Evolutionary conservation across 1,140 invertebrate species (phyloP), one percentile per base, ranked within the genome.

Genomic region (Helicoverpa zea): DNA sequence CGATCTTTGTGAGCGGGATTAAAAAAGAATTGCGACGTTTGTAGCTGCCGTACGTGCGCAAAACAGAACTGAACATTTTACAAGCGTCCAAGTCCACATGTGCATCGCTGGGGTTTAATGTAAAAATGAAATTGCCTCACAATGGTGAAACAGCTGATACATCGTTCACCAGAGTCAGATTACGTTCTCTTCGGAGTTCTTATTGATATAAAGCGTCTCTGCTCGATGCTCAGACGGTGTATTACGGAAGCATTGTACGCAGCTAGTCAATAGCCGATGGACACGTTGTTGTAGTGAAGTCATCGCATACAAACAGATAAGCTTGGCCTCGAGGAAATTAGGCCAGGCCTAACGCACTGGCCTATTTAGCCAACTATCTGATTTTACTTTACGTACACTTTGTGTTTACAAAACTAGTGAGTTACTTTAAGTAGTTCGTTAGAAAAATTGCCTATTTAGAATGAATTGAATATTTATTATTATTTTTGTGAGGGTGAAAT

Each of bases 11-110:
- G 43, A 61, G 58, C 43, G 43, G 47, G 58, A 76, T 76, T 76
- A 76, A 76, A 76, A 76, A 59, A 52, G 73, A 63, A 76, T 51
- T 63, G 23, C 43, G 58, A 23, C 58, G 43, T 43, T 59, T 63
- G 56, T 49, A 51, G 47, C 35, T 47, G 73, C 5, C 52, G 70
- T 29, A 59, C 35, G 18, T 35, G 56, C 73, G 13, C 35, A 72
- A 2, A 30, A 51, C 1, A 54, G 47, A 11, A 23, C 68, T 54
- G 23, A 54, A 52, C 18, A 52, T 72, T 72, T 70, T 52, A 29
- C 66, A 70, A 30, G 49, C 23, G 12, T n/a, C 30, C 49, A n/a
- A 49, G 68, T 9, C 35, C 35, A 43, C 5, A 43, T 72, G 14
- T 29, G 23, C 49, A 29, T 29, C 43, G n/a, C 43, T n/a, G n/a